Evolutionary conservation across 1,140 invertebrate genomes (phyloP), one percentile per base, ranked within the genome.

Genomic region (Gonioctena quinquepunctata): DNA sequence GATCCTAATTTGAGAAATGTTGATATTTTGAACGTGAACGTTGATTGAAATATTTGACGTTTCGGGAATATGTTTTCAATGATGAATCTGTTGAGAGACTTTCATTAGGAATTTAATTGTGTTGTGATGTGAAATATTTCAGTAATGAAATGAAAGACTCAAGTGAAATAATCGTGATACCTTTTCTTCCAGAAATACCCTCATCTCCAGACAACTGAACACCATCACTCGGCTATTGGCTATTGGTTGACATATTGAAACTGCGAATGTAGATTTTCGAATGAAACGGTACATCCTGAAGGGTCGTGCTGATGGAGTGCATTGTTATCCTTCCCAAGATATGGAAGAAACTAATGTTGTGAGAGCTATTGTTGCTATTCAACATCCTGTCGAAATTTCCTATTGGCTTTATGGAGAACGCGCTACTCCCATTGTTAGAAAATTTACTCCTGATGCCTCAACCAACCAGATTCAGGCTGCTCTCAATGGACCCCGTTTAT

Each of bases 331-430:
- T 99, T 73, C 90, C 93, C 64, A 96, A 96, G 77, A 99, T 97
- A 0, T 99, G 97, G 96, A 98, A 99, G 82, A 99, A 99, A 85
- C 86, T 99, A 0, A 86, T 98, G 56, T 85, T 99, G 98, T 98
- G 6, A 90, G 98, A 79, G 97, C 97, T 56, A 98, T 99, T 82
- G 97, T 96, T 21, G 96, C 98, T 64, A 97, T 99, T 82, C 97
- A 99, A 84, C 96, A 99, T 80, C 94, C 97, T 18, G 92, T 96
- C 85, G 97, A 98, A 62, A 98, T 99, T 80, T 98, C 97, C 68
- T 95, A 96, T 25, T 89, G 95, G 78, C 90, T 93, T n/a, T 95
- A 94, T 82, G 97, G 96, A 19, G 98, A 99, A 86, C 89, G 98
- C 19, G 96, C 97, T 49, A 99, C 96, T 3, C 95, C 97, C 1